phyloP scores from a whole-genome alignment of 2,797 vertebrate genomes.

The Chrosomus eos region DNA sequence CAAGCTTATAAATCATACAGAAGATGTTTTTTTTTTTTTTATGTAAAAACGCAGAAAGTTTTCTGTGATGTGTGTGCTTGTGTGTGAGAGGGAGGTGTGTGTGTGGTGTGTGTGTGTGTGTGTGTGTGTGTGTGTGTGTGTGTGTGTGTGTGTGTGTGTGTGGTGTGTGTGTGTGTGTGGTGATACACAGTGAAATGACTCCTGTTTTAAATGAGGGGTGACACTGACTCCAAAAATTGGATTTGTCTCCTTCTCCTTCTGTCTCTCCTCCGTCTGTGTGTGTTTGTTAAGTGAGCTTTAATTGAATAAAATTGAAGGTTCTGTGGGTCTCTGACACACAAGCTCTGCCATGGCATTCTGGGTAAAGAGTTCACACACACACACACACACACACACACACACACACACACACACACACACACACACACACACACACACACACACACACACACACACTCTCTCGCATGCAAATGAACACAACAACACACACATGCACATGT shows the following conservation, averaged over 20 bases:
- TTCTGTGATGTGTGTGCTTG: not conserved
- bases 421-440: conserved; percentile 17
- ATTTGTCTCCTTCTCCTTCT: conserved; percentile 34
- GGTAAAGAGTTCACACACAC: conserved; percentile 52
- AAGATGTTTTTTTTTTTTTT: too few relatives aligned
- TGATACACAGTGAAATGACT: conserved; percentile 31
- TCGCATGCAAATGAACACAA: not conserved
- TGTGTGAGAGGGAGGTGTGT: not conserved
- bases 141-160: not conserved
- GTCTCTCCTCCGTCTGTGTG: conserved; percentile 65
- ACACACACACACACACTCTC: too few relatives aligned
- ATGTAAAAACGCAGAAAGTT: too few relatives aligned
- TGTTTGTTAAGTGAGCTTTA: conserved; percentile 78
- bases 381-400: conserved; percentile 5
- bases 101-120: too few relatives aligned
- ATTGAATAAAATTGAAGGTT: conserved; percentile 76
- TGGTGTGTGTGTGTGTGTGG: not conserved
- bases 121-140: not conserved
- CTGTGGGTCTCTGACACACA: conserved; percentile 55
- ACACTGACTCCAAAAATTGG: conserved; percentile 43
- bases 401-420: not conserved
- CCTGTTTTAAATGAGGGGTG: not conserved
- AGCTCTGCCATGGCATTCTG: conserved; percentile 69
- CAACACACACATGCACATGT: not conserved
- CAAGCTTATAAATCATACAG: too few relatives aligned